phyloP scores from a whole-genome alignment of 2,797 vertebrate species.

The Rhyacichthys aspro region DNA sequence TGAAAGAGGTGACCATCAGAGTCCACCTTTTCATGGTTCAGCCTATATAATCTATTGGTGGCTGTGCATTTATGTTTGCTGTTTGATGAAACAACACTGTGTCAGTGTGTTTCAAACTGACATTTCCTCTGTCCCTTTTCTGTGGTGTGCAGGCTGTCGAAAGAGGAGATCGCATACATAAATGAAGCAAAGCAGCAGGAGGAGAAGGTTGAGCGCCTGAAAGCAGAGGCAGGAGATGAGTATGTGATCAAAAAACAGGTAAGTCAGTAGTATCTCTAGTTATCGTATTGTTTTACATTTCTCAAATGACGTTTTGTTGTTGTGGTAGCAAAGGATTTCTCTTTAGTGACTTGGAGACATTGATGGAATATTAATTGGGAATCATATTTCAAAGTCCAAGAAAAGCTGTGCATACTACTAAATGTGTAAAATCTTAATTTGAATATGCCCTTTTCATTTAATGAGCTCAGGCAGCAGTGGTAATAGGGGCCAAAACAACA shows the following conservation, averaged over 20 bases:
- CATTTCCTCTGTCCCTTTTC: conserved; percentile 8
- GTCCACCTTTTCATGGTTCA: conserved; percentile 28
- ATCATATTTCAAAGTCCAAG: too few species aligned
- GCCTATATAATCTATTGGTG: conserved; percentile 49
- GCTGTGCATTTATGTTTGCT: conserved; percentile 29
- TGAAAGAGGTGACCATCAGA: conserved; percentile 61
- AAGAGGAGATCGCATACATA: conserved; percentile 90
- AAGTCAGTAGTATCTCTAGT: conserved; percentile 16
- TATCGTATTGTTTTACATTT: background rate
- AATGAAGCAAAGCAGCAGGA: conserved; percentile 91
- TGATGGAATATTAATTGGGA: too few species aligned
- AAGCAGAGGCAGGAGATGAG: conserved; percentile 86
- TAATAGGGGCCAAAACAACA: conserved; percentile 1
- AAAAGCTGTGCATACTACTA: too few species aligned
- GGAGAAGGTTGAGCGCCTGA: conserved; percentile 90
- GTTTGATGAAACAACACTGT: conserved; percentile 44
- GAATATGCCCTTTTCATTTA: conserved; percentile 27
- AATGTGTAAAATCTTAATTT: too few species aligned
- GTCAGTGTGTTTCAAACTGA: conserved; percentile 29
- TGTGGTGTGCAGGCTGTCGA: conserved; percentile 83
- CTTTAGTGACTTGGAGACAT: too few species aligned
- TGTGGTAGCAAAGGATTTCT: too few species aligned
- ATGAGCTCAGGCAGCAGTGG: conserved; percentile 53
- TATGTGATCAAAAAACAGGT: conserved; percentile 96
- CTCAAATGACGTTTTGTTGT: too few species aligned